Conservation (phyloP, 2,113 vertebrate species). For the Tetrao urogallus region DNA sequence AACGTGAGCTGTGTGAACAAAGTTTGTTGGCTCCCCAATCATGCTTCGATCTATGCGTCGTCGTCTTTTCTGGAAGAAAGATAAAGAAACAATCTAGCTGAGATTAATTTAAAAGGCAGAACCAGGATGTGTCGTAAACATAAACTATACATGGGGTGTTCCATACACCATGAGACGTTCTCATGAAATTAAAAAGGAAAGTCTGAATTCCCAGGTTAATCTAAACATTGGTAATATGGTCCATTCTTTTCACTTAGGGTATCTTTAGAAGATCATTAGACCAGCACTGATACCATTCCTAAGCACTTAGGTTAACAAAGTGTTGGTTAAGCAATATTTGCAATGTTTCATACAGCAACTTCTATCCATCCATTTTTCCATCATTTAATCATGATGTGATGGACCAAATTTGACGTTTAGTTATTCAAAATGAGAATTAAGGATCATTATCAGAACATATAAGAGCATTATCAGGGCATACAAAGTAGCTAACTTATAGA, state of each 20-base stretch:
- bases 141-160: background rate
- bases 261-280: background rate
- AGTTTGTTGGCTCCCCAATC: slow-evolving; percentile 93
- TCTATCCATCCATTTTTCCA: background rate
- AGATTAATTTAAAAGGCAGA: background rate
- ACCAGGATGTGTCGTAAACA: rapidly evolving
- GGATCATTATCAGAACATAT: background rate
- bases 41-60: slow-evolving; percentile 89
- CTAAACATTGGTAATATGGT: background rate
- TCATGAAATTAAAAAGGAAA: background rate
- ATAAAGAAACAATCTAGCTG: background rate
- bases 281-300: background rate
- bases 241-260: background rate
- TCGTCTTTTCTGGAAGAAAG: slow-evolving; percentile 83
- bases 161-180: background rate
- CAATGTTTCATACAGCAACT: background rate
- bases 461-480: background rate
- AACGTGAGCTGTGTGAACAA: slow-evolving; percentile 91
- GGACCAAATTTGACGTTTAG: background rate
- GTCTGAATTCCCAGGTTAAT: background rate
- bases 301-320: background rate
- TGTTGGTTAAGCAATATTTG: background rate
- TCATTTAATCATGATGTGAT: background rate
- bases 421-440: background rate
- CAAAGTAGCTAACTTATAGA: background rate